These are phyloP conservation scores for Drosophila parabipectinata DNA, from an alignment of 1,140 invertebrate species.

Conservation along the genomic window DNA sequence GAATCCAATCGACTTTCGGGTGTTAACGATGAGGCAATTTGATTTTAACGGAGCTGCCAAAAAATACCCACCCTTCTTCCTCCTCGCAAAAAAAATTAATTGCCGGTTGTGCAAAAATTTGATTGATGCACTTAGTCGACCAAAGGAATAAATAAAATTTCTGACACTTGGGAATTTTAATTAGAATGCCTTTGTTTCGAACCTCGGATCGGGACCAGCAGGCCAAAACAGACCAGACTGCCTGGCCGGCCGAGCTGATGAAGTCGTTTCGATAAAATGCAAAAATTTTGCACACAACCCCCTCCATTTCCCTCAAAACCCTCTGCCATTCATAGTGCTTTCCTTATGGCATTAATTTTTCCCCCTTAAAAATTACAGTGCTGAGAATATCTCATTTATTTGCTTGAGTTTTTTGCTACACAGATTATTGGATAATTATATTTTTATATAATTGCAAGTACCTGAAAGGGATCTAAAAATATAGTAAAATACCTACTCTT, in stretches of 20 bases:
- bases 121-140: constrained; percentile 58
- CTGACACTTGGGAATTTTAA: constrained; percentile 69
- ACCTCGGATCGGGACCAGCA: constrained; percentile 2
- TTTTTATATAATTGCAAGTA: background rate
- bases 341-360: background rate
- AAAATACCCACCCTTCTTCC: constrained; percentile 13
- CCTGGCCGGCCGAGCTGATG: constrained; percentile 27
- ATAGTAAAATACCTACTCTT: no score
- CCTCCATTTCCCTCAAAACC: constrained; percentile 1
- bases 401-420: no score
- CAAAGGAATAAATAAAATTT: constrained; percentile 54
- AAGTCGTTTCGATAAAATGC: constrained; percentile 53
- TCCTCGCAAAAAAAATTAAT: constrained; percentile 43
- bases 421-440: no score
- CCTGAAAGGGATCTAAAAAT: no score
- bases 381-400: background rate
- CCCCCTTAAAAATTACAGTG: background rate
- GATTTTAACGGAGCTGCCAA: constrained; percentile 33
- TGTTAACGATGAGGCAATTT: constrained; percentile 59
- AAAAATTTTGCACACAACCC: constrained; percentile 25
- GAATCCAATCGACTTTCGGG: constrained; percentile 52
- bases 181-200: constrained; percentile 68
- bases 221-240: constrained; percentile 9
- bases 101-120: constrained; percentile 65
- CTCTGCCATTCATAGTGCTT: background rate